Conservation (phyloP, 2,113 vertebrate genomes). For the Chaetura pelagica region DNA sequence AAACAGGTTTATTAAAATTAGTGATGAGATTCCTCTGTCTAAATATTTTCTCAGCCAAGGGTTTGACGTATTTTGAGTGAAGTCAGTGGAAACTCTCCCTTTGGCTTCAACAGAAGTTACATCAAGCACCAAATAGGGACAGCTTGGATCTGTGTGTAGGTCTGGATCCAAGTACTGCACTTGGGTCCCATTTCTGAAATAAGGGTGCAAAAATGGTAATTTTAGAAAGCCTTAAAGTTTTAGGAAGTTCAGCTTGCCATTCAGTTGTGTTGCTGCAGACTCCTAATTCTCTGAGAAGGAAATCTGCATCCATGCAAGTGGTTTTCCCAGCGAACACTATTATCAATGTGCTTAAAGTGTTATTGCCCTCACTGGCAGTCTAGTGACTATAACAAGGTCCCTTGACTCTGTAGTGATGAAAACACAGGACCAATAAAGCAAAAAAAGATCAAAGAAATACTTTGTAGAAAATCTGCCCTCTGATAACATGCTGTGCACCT, state of each 20-base stretch:
- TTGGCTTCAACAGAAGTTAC: background rate
- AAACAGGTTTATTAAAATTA: constrained; percentile 39
- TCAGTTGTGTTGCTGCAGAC: background rate
- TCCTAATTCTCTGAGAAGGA: background rate
- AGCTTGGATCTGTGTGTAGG: background rate
- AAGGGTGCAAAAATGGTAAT: background rate
- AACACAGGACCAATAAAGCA: background rate
- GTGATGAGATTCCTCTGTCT: background rate
- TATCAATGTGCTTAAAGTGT: background rate
- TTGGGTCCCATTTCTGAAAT: background rate
- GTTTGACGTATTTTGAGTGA: background rate
- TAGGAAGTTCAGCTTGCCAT: background rate
- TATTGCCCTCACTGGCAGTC: background rate
- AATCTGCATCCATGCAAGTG: background rate
- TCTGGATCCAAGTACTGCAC: background rate
- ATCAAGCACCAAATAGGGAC: background rate
- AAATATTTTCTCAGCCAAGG: constrained; percentile 17
- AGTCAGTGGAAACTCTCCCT: constrained; percentile 9
- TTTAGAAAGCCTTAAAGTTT: background rate
- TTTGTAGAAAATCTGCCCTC: background rate
- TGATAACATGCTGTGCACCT: fast-evolving
- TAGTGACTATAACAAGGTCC: background rate
- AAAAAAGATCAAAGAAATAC: background rate
- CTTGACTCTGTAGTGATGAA: background rate
- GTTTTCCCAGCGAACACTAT: background rate